phyloP scores from a whole-genome alignment of 2,797 vertebrate genomes.

The Pterois miles region DNA sequence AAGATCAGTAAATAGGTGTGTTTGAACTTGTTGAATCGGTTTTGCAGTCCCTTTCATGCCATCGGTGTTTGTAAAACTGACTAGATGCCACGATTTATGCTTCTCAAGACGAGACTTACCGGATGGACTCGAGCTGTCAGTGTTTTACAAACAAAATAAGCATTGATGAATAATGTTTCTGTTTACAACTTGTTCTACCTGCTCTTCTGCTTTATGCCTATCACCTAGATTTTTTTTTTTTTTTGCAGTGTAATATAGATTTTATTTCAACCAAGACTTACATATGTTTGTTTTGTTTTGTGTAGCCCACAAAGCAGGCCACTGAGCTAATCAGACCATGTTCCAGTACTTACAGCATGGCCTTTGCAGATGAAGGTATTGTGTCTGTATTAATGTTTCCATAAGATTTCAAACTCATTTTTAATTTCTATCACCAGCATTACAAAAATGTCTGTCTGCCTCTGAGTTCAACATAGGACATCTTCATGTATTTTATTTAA shows the following conservation, averaged over 20 bases:
- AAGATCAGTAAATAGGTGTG: conserved; percentile 51
- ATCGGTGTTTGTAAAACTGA: conserved; percentile 20
- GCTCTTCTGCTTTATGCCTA: background rate
- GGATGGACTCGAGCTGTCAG: conserved; percentile 37
- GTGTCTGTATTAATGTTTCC: background rate
- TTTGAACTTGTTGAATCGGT: conserved; percentile 56
- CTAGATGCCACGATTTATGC: background rate
- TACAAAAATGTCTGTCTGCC: background rate
- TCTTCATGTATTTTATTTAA: background rate
- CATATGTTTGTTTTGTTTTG: conserved; percentile 38
- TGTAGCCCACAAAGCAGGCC: conserved; percentile 67
- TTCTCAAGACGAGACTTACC: conserved; percentile 29
- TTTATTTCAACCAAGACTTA: background rate
- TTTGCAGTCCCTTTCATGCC: conserved; percentile 28
- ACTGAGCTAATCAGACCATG: conserved; percentile 65
- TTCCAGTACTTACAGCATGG: conserved; percentile 64
- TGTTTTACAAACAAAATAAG: conserved; percentile 3
- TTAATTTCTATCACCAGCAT: background rate
- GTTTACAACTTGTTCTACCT: conserved; percentile 15
- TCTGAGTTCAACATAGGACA: background rate
- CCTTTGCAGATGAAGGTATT: conserved; percentile 84
- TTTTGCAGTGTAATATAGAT: background rate
- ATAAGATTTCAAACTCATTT: background rate
- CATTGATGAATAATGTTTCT: conserved; percentile 7
- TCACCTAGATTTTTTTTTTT: background rate